These are phyloP conservation scores for Tenthredo scrophulariae DNA, from an alignment of 2,888 invertebrate genomes.

Conservation along the genomic window DNA sequence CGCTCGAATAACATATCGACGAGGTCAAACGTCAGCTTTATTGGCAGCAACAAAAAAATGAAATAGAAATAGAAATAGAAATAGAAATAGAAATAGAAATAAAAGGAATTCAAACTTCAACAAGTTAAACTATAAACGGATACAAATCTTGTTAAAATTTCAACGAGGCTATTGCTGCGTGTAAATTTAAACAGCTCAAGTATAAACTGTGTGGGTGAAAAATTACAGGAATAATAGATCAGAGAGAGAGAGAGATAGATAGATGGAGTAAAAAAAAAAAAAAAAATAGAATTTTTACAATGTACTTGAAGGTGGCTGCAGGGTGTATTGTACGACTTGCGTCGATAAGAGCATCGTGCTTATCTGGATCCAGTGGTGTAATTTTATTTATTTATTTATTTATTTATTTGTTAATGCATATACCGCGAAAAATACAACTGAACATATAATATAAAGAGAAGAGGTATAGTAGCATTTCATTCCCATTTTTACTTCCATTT, in stretches of 20 bases:
- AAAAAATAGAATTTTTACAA: background rate
- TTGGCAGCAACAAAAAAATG: background rate
- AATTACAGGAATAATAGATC: too few relatives aligned
- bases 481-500: background rate
- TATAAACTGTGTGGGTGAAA: too few relatives aligned
- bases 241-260: background rate
- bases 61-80: background rate
- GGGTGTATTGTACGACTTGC: background rate
- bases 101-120: background rate
- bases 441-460: background rate
- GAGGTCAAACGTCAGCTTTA: constrained; percentile 27
- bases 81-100: background rate
- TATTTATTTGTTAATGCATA: background rate
- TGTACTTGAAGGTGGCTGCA: background rate
- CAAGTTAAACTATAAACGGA: too few relatives aligned
- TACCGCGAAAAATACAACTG: background rate
- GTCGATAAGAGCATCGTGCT: background rate
- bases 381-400: background rate
- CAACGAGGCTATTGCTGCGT: too few relatives aligned
- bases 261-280: background rate
- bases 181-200: too few relatives aligned
- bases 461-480: background rate
- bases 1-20: constrained; percentile 37
- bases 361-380: background rate
- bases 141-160: too few relatives aligned